Conservation (phyloP, 2,797 vertebrate species). For the Acanthiza pusilla region DNA sequence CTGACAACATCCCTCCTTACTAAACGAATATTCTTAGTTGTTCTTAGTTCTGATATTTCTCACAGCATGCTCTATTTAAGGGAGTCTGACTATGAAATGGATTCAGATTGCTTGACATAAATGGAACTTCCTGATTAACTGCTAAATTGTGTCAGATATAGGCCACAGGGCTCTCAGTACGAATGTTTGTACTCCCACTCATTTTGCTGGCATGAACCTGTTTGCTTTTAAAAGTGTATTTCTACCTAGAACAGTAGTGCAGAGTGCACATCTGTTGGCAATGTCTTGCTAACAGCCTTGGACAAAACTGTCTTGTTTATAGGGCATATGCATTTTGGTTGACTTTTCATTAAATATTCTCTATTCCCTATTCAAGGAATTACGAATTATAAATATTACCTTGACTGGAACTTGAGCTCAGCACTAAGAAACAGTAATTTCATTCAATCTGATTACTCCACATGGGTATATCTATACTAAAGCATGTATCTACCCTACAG, state of each 20-base stretch:
- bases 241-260: background rate
- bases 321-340: background rate
- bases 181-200: background rate
- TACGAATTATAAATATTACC: background rate
- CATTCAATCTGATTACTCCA: background rate
- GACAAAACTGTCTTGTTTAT: background rate
- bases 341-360: background rate
- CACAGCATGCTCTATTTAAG: background rate
- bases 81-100: background rate
- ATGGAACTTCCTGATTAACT: background rate
- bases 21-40: background rate
- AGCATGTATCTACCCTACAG: accelerated
- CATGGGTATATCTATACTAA: background rate
- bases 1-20: background rate
- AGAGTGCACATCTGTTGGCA: background rate
- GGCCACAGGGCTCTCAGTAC: background rate
- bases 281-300: background rate
- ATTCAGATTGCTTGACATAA: background rate
- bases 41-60: background rate
- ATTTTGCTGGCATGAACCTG: background rate
- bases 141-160: background rate
- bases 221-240: background rate
- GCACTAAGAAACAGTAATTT: background rate
- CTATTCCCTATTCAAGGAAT: background rate
- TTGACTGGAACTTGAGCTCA: background rate